These are phyloP conservation scores for Formica selysi DNA, from an alignment of 1,140 invertebrate genomes.

Conservation along the genomic window DNA sequence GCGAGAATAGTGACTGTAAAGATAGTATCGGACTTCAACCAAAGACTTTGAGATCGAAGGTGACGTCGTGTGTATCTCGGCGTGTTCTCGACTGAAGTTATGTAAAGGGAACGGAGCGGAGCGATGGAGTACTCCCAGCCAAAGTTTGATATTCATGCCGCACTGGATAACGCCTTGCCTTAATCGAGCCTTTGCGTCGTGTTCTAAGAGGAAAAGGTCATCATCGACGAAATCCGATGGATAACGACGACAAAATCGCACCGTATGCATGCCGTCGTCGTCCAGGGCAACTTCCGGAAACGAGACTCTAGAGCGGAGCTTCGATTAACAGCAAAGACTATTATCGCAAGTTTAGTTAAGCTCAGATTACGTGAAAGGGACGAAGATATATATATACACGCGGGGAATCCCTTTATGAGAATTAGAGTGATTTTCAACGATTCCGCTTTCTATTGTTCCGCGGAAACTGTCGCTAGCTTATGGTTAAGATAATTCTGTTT, in stretches of 20 bases:
- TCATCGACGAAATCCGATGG: slow-evolving; percentile 28
- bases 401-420: slow-evolving; percentile 33
- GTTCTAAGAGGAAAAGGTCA: slow-evolving; percentile 3
- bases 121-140: background rate
- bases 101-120: slow-evolving; percentile 46
- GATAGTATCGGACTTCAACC: slow-evolving; percentile 7
- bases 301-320: slow-evolving; percentile 21
- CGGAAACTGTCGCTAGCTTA: background rate
- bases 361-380: slow-evolving; percentile 52
- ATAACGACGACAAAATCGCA: slow-evolving; percentile 52
- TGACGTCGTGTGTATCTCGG: slow-evolving; percentile 16
- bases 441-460: slow-evolving; percentile 23
- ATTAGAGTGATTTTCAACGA: slow-evolving; percentile 48
- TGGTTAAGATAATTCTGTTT: slow-evolving; percentile 1
- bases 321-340: slow-evolving; percentile 59
- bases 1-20: background rate
- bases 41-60: slow-evolving; percentile 22
- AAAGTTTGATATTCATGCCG: slow-evolving; percentile 62
- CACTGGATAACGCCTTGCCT: slow-evolving; percentile 49
- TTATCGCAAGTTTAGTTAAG: slow-evolving; percentile 52
- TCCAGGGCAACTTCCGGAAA: slow-evolving; percentile 37
- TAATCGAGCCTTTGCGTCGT: slow-evolving; percentile 50
- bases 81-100: slow-evolving; percentile 13
- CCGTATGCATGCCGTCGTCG: slow-evolving; percentile 22
- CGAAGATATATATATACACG: slow-evolving; percentile 17